phyloP scores from a whole-genome alignment of 2,888 invertebrate species.

The Auanema freiburgensis region DNA sequence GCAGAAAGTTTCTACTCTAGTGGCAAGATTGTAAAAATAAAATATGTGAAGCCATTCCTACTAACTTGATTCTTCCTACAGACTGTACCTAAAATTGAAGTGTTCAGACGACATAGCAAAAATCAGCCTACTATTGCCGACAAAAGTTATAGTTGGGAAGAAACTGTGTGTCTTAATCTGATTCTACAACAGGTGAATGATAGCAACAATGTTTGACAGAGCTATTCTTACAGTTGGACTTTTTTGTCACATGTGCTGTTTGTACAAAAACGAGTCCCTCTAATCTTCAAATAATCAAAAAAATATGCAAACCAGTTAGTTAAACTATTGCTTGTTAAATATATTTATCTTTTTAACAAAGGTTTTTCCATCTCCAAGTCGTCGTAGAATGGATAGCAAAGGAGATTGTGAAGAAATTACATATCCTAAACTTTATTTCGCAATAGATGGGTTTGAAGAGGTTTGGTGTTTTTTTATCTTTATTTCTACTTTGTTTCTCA shows the following conservation, averaged over 20 bases:
- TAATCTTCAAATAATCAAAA: constrained; percentile 89
- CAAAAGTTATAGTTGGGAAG: constrained; percentile 96
- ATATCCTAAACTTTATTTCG: constrained; percentile 97
- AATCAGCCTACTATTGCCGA: constrained; percentile 89
- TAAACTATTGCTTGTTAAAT: not conserved
- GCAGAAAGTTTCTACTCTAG: constrained; percentile 15
- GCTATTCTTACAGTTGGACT: constrained; percentile 91
- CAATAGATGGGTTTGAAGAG: constrained; percentile 98
- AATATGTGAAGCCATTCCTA: not conserved
- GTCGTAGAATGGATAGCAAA: constrained; percentile 88
- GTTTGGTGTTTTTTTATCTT: constrained; percentile 67
- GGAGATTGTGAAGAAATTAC: constrained; percentile 98
- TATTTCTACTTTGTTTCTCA: constrained; percentile 16
- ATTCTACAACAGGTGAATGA: constrained; percentile 81
- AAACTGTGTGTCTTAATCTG: constrained; percentile 95
- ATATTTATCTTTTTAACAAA: constrained; percentile 13
- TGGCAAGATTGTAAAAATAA: constrained; percentile 6
- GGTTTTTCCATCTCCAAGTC: constrained; percentile 95
- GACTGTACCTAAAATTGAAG: constrained; percentile 71
- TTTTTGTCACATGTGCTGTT: constrained; percentile 92
- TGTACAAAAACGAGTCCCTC: constrained; percentile 96
- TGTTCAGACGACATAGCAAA: constrained; percentile 93
- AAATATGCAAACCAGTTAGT: constrained; percentile 76
- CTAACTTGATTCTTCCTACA: not conserved
- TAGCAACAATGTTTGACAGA: too few species aligned